Evolutionary conservation across 2,797 vertebrate species (phyloP), one percentile per base, ranked within the genome.

Genomic region (Helostoma temminkii): DNA sequence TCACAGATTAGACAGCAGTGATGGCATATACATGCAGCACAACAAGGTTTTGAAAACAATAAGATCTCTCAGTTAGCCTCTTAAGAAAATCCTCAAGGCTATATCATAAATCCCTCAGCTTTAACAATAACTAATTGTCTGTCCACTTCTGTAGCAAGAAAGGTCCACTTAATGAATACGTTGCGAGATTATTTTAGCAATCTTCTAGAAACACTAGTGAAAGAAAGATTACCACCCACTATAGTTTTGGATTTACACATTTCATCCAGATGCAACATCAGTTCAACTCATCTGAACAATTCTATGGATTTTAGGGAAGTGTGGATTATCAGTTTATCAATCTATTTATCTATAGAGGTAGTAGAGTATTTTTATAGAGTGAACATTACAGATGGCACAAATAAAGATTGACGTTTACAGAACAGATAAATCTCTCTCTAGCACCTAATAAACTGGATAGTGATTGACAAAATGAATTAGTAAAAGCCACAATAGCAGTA

Each of bases 91-190:
- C 79, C 72, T 37, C 0, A 15, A 60, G 78, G 66, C 63, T 87
- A 87, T 85, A 67, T 66, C 4, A 54, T 66, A 88, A 89, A 89
- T 88, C 84, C 81, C 66, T 58, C 34, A 53, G 74, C 64, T 84
- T 82, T 83, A 81, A 74, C 36, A 12, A 79, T 67, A 82, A 72
- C 59, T 74, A 50, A 84, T 78, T 62, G 74, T 78, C 60, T 30
- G 15, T 82, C 81, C 76, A 75, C 58, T 50, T 81, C 65, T 49
- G 75, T 21, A 32, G 64, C 47, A 46, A 62, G 63, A 76, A 71
- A 74, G 52, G 74, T 71, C 55, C 64, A 62, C 64, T 37, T 59
- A 57, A 48, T 53, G 71, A 72, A 78, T 62, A 82, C 32, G 30
- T 72, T 67, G 53, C 64, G 76, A 82, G 74, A 85, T 85, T 74